These are phyloP conservation scores for Nymphicus hollandicus DNA, from an alignment of 2,113 vertebrate species.

Conservation along the genomic window DNA sequence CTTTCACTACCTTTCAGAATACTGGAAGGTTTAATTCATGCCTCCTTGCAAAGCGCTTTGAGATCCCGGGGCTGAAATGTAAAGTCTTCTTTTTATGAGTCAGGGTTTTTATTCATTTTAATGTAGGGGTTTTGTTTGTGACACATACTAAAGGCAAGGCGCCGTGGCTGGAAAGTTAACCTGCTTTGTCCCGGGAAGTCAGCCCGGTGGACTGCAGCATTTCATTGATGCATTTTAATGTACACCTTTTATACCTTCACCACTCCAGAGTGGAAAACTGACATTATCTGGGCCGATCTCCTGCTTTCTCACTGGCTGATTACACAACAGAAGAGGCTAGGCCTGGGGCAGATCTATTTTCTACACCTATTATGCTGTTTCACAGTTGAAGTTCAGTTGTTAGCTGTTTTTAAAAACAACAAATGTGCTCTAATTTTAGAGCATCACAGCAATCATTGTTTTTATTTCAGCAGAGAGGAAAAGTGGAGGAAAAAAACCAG, in stretches of 20 bases:
- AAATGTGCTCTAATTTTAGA: constrained; percentile 74
- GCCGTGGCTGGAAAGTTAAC: neutral
- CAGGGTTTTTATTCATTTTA: constrained; percentile 25
- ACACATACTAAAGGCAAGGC: neutral
- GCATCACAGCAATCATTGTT: constrained; percentile 72
- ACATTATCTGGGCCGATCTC: constrained; percentile 24
- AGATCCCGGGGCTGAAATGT: constrained; percentile 17
- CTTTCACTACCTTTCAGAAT: constrained; percentile 24
- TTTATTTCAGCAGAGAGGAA: constrained; percentile 72
- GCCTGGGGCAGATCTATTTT: constrained; percentile 51
- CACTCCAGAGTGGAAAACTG: constrained; percentile 47
- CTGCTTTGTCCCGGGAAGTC: neutral
- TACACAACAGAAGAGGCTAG: constrained; percentile 44
- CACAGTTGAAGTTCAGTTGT: constrained; percentile 40
- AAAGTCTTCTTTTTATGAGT: neutral
- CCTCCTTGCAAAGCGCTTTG: neutral
- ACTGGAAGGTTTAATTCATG: constrained; percentile 33
- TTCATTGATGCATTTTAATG: constrained; percentile 37
- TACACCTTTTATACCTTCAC: neutral
- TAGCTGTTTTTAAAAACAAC: constrained; percentile 65
- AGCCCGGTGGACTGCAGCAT: neutral
- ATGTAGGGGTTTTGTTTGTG: neutral
- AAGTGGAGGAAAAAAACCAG: constrained; percentile 70
- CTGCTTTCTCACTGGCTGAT: constrained; percentile 39
- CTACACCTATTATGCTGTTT: constrained; percentile 31